phyloP scores from a whole-genome alignment of 2,113 vertebrate species.

The Rhynchopsitta pachyrhyncha region DNA sequence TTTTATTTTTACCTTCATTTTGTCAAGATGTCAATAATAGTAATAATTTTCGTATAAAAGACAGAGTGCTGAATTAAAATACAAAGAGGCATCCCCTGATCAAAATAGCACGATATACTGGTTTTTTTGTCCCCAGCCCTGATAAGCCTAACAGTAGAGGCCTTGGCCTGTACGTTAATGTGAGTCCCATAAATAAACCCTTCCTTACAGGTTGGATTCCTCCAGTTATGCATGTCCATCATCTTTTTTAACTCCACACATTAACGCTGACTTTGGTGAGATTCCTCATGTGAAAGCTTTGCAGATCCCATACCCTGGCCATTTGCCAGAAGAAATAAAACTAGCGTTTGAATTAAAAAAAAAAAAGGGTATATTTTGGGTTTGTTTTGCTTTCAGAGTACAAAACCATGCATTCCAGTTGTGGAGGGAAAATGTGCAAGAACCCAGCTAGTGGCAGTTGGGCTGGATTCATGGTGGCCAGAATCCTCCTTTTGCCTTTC shows the following conservation, averaged over 20 bases:
- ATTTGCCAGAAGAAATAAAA: background rate
- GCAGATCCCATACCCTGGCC: background rate
- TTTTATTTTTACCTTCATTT: background rate
- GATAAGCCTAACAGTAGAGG: background rate
- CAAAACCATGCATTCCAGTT: background rate
- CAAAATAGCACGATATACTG: background rate
- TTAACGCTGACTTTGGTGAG: background rate
- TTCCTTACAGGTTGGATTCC: background rate
- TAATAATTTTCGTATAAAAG: background rate
- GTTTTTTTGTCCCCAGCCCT: background rate
- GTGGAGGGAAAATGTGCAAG: background rate
- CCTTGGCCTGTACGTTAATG: background rate
- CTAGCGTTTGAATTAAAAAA: background rate
- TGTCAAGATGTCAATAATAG: background rate
- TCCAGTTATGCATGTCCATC: background rate
- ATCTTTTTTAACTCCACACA: too few relatives aligned
- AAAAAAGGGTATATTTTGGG: accelerated
- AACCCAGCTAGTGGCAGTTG: background rate
- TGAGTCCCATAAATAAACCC: background rate
- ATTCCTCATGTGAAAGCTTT: background rate
- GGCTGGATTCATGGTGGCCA: background rate
- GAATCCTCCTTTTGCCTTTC: background rate
- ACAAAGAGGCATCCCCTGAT: background rate
- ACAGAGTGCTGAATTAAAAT: background rate
- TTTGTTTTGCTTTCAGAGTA: background rate